Conservation (phyloP, 2,888 invertebrate species). For the Slavum lentiscoides region DNA sequence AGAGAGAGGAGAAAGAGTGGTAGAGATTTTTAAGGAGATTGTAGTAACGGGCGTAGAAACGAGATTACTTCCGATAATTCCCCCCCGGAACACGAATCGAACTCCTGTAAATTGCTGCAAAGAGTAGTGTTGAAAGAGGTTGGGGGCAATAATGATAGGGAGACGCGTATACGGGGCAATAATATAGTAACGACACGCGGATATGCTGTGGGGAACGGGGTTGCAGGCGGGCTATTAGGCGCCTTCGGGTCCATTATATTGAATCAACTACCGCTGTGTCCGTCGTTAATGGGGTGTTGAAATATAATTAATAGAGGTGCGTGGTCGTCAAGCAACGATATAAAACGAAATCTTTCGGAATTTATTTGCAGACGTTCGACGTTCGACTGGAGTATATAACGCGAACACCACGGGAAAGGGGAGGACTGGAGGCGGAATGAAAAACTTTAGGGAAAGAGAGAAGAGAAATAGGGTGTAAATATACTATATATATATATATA, state of each 20-base stretch:
- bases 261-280: constrained; percentile 27
- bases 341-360: constrained; percentile 33
- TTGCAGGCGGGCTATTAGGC: background rate
- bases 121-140: background rate
- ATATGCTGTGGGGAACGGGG: background rate
- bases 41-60: background rate
- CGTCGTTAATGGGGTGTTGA: constrained; percentile 29
- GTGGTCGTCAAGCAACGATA: background rate
- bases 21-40: no score
- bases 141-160: no score
- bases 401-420: no score
- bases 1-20: no score
- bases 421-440: no score
- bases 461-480: no score
- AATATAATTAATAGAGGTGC: constrained; percentile 35
- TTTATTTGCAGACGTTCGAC: constrained; percentile 1
- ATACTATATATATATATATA: no score
- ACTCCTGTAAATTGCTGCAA: constrained; percentile 6
- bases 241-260: constrained; percentile 11
- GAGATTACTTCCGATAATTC: constrained; percentile 11
- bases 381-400: background rate
- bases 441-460: no score
- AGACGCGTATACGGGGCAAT: background rate
- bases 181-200: background rate
- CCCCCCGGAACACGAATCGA: background rate